Conservation (phyloP, 2,888 invertebrate species). For the Andrena fulva region DNA sequence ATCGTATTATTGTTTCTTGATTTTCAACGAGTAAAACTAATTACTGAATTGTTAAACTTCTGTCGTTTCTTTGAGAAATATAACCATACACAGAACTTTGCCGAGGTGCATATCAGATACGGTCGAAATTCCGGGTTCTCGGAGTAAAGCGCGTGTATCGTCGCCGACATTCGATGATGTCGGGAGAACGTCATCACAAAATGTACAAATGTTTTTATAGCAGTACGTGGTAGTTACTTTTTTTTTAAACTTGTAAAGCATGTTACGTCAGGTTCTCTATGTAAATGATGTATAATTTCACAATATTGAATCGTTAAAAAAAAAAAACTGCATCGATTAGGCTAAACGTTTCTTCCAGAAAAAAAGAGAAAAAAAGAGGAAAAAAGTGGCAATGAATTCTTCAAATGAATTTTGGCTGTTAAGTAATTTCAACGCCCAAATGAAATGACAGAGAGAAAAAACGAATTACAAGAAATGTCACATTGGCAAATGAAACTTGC, state of each 20-base stretch:
- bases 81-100: not conserved
- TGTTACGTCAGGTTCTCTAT: not conserved
- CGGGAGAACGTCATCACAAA: not conserved
- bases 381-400: not conserved
- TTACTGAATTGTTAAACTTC: not conserved
- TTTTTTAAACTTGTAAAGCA: constrained; percentile 15
- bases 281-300: constrained; percentile 4
- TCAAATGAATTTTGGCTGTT: not conserved
- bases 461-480: not conserved
- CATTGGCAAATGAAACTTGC: constrained; percentile 19
- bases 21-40: not conserved
- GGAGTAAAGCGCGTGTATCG: not conserved
- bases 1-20: not conserved
- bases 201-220: constrained; percentile 27
- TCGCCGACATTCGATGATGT: not conserved
- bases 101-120: not conserved
- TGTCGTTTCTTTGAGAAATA: not conserved
- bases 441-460: not conserved
- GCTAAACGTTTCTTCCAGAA: not conserved
- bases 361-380: not conserved
- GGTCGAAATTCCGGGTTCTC: not conserved
- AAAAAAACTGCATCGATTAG: not conserved
- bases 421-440: not conserved
- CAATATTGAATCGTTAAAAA: constrained; percentile 20
- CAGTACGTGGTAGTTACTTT: not conserved